Base-by-base conservation (phyloP, 2,888 invertebrate genomes). In the Pandemis heparana region DNA sequence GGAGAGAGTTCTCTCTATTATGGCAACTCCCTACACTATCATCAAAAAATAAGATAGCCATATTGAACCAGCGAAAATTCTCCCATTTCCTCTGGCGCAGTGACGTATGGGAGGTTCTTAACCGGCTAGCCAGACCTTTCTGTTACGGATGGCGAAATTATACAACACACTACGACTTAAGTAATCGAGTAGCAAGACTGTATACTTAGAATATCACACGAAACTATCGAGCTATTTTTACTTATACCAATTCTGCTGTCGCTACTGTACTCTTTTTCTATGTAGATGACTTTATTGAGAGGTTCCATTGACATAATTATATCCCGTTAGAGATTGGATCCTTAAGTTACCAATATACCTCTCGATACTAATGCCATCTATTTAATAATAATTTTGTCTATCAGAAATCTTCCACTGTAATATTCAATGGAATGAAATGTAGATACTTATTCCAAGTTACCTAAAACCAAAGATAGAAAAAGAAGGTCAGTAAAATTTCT, bases 121-220 rank as follows among this genome's bases (percentile, higher is more conserved):
- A 56, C 56, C 12, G 56, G 10, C 23, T 8, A 10, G 23, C 12
- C 56, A 56, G 56, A 56, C 56, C 56, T 56, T 56, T 23, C 56
- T 56, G 56, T 56, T 56, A 56, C 56, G 56, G 56, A 56, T 56
- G 56, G 56, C 56, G 5, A 5, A 56, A 56, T 56, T 56, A 56
- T 56, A 56, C 56, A 56, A 23, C 23, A 56, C 56, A 23, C 56
- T 56, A n/a, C 23, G 56, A 23, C 56, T 56, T 16, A 53, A 53
- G 51, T 53, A 56, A 56, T 18, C 56, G 4, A 56, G 12, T 10
- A 56, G 23, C 18, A 23, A 56, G 56, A 56, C 12, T 23, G 23
- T 23, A 56, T 23, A 12, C 23, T 10, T 23, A 12, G 56, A 23
- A 56, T 12, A 12, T 56, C 23, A 56, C 56, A 12, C 12, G 56